Evolutionary conservation across 2,888 invertebrate genomes (phyloP).

Genomic region (Catocala nupta): DNA sequence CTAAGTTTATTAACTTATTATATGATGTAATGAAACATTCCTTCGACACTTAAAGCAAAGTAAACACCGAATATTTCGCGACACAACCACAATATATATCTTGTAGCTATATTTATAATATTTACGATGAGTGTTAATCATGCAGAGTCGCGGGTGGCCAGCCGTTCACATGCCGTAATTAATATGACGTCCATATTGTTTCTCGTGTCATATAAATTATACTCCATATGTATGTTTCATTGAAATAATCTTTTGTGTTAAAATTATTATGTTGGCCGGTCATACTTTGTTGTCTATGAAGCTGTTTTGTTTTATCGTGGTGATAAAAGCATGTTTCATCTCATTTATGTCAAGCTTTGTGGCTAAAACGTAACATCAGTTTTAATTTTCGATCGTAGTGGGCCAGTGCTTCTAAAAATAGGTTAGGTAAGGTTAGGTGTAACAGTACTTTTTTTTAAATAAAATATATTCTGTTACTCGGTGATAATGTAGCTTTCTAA

Average conservation of each 20-base stretch:
- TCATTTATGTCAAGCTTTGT: too few relatives aligned
- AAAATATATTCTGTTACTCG: too few relatives aligned
- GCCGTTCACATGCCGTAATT: slow-evolving; percentile 59
- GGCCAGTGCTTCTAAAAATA: too few relatives aligned
- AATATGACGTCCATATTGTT: slow-evolving; percentile 63
- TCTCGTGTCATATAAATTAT: slow-evolving; percentile 50
- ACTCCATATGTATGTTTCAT: slow-evolving; percentile 53
- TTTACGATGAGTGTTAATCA: slow-evolving; percentile 59
- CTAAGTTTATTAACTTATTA: too few relatives aligned
- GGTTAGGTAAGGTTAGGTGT: too few relatives aligned
- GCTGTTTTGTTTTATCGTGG: slow-evolving; percentile 2
- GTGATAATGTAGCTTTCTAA: too few relatives aligned
- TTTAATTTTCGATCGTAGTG: too few relatives aligned
- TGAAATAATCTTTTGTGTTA: slow-evolving; percentile 48
- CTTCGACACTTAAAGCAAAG: slow-evolving; percentile 19
- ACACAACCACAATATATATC: slow-evolving; percentile 34
- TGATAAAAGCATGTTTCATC: neutral
- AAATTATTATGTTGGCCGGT: slow-evolving; percentile 32
- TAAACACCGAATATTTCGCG: neutral
- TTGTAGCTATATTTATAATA: slow-evolving; percentile 49
- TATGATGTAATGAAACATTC: slow-evolving; percentile 8
- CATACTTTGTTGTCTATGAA: slow-evolving; percentile 19
- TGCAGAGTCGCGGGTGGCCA: slow-evolving; percentile 64
- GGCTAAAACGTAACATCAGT: too few relatives aligned
- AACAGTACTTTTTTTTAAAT: too few relatives aligned